phyloP scores from a whole-genome alignment of 2,797 vertebrate species.

The Ctenochaetus hawaiiensis region DNA sequence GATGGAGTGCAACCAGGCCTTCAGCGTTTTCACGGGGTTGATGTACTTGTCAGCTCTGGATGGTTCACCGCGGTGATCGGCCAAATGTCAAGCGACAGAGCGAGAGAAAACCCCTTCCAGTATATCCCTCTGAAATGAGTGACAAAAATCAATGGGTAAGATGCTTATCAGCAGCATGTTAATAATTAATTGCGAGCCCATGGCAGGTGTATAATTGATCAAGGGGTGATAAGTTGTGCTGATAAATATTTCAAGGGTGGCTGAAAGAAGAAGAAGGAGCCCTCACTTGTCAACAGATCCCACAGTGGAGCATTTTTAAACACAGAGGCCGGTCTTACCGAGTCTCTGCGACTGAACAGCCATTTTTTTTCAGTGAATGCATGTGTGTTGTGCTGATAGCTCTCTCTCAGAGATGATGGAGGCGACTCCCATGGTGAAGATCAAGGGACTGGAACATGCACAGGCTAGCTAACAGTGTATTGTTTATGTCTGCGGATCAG shows the following conservation, averaged over 20 bases:
- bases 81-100: slow-evolving; percentile 63
- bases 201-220: slow-evolving; percentile 84
- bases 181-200: slow-evolving; percentile 80
- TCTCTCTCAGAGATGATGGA: slow-evolving; percentile 62
- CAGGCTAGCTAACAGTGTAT: slow-evolving; percentile 43
- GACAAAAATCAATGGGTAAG: slow-evolving; percentile 82
- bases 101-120: slow-evolving; percentile 66
- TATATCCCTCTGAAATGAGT: slow-evolving; percentile 76
- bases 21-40: not conserved
- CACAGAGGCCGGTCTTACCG: slow-evolving; percentile 53
- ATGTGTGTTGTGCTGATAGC: slow-evolving; percentile 58
- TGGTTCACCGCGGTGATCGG: slow-evolving; percentile 34
- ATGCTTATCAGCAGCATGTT: slow-evolving; percentile 75
- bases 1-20: not conserved
- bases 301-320: slow-evolving; percentile 41
- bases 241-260: slow-evolving; percentile 82
- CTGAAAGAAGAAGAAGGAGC: slow-evolving; percentile 54
- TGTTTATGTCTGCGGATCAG: slow-evolving; percentile 58
- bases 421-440: slow-evolving; percentile 58
- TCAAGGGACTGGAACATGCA: slow-evolving; percentile 62
- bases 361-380: slow-evolving; percentile 32
- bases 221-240: slow-evolving; percentile 78
- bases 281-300: slow-evolving; percentile 56
- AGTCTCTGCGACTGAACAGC: slow-evolving; percentile 57
- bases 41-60: slow-evolving; percentile 44